Conservation (phyloP, 1,140 invertebrate species). For the Megathymus violae region DNA sequence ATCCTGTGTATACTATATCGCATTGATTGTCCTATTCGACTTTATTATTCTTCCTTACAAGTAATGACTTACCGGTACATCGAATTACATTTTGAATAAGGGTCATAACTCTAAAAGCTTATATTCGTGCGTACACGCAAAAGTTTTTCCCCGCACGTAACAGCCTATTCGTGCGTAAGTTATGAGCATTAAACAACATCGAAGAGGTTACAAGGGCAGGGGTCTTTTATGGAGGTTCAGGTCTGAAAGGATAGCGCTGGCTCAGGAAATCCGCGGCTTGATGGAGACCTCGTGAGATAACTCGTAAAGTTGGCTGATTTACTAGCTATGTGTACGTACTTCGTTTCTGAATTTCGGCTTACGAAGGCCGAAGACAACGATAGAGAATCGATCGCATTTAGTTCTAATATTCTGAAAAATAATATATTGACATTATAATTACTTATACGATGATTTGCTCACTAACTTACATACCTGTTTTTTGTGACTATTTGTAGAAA, state of each 20-base stretch:
- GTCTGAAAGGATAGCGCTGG: conserved; percentile 47
- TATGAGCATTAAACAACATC: conserved; percentile 52
- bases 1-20: too few relatives aligned
- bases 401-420: neutral
- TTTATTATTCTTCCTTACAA: too few relatives aligned
- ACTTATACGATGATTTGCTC: too few relatives aligned
- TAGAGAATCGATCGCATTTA: neutral
- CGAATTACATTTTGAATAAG: conserved; percentile 12
- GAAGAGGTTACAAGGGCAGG: conserved; percentile 41
- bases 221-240: conserved; percentile 44
- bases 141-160: conserved; percentile 47
- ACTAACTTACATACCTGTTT: too few relatives aligned
- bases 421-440: neutral
- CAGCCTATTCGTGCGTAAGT: conserved; percentile 64
- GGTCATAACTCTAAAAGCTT: conserved; percentile 25
- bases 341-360: conserved; percentile 35
- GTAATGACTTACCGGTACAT: neutral
- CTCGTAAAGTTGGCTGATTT: conserved; percentile 49
- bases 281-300: conserved; percentile 48
- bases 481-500: too few relatives aligned
- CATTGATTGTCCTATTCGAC: too few relatives aligned
- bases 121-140: conserved; percentile 25
- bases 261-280: conserved; percentile 50
- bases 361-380: neutral
- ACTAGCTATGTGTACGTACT: conserved; percentile 36